Conservation (phyloP, 2,888 invertebrate species). For the Odontothrips loti region DNA sequence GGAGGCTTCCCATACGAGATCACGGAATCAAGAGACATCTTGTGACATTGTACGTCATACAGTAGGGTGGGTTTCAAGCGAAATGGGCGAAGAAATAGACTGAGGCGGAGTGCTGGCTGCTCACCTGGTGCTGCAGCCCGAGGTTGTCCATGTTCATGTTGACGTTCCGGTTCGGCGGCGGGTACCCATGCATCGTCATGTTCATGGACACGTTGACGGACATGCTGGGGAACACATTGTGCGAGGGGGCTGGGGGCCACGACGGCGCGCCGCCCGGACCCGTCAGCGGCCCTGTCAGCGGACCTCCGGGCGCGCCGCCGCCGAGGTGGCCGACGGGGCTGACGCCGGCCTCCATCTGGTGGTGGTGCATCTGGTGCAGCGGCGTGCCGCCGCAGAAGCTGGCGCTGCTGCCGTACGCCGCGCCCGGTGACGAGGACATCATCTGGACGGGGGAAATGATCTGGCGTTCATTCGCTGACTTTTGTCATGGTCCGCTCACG, state of each 20-base stretch:
- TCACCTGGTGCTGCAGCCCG: constrained; percentile 52
- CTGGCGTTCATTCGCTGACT: too few species aligned
- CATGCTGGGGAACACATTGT: constrained; percentile 76
- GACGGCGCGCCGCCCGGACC: constrained; percentile 29
- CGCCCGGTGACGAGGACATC: constrained; percentile 46
- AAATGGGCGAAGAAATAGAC: too few species aligned
- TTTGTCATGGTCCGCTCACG: too few species aligned
- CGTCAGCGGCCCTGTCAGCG: constrained; percentile 25
- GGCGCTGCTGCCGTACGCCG: constrained; percentile 33
- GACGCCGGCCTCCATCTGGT: constrained; percentile 29
- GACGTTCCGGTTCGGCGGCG: constrained; percentile 44
- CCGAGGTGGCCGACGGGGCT: constrained; percentile 28
- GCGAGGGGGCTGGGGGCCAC: constrained; percentile 32
- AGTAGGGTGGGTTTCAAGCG: too few species aligned
- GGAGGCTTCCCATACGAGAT: too few species aligned
- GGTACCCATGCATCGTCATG: constrained; percentile 83
- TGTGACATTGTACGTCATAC: too few species aligned
- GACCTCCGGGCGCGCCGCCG: constrained; percentile 36
- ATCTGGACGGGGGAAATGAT: constrained; percentile 50
- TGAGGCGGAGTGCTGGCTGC: not conserved
- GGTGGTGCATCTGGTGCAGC: constrained; percentile 32
- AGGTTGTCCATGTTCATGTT: constrained; percentile 46
- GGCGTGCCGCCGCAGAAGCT: not conserved
- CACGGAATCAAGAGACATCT: too few species aligned
- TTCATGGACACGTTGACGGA: constrained; percentile 97